These are phyloP conservation scores for Atrichornis clamosus DNA, from an alignment of 2,113 vertebrate species.

Conservation along the genomic window DNA sequence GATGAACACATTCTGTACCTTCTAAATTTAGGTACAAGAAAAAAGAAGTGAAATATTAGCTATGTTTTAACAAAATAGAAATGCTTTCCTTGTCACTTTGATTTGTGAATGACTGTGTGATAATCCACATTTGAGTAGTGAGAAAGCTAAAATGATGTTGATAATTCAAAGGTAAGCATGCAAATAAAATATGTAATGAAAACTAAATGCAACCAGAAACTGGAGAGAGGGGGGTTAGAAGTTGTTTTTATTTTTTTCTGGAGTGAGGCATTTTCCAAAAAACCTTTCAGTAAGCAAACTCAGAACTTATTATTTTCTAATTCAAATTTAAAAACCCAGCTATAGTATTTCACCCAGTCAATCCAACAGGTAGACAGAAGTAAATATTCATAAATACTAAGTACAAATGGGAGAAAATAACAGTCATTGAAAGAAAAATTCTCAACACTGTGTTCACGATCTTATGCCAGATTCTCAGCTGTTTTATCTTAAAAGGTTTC, in stretches of 20 bases:
- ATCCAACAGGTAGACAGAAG: neutral
- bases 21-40: constrained; percentile 43
- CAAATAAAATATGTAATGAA: constrained; percentile 3
- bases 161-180: constrained; percentile 23
- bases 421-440: neutral
- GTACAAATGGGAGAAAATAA: neutral
- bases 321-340: neutral
- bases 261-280: neutral
- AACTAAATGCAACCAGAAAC: constrained; percentile 2
- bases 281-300: neutral
- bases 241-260: neutral
- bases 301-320: neutral
- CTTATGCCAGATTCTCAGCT: neutral
- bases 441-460: neutral
- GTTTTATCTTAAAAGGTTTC: neutral
- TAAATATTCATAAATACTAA: neutral
- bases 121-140: constrained; percentile 25
- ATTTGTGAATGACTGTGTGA: constrained; percentile 50
- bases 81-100: neutral
- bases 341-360: neutral
- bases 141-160: neutral
- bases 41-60: constrained; percentile 15
- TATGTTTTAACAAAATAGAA: constrained; percentile 28
- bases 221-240: neutral
- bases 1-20: constrained; percentile 24